phyloP scores from a whole-genome alignment of 1,140 invertebrate genomes.

The Pemphigus obesinymphae region DNA sequence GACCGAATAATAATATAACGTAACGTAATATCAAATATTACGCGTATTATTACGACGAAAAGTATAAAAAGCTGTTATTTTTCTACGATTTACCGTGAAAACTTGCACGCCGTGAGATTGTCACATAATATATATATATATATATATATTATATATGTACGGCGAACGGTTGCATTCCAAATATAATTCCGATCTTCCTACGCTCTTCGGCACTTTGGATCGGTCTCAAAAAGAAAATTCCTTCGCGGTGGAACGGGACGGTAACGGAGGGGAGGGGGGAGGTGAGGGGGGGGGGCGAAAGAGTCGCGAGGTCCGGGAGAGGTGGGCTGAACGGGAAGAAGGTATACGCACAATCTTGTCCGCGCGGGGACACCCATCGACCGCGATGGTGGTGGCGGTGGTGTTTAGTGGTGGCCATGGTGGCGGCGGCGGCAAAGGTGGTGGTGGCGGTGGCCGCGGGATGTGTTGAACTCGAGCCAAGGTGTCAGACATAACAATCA shows the following conservation, averaged over 20 bases:
- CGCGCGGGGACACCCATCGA: background rate
- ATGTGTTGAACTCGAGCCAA: slow-evolving; percentile 26
- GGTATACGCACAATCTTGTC: background rate
- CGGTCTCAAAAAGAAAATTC: slow-evolving; percentile 38
- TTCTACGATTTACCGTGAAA: background rate
- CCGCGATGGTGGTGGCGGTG: background rate
- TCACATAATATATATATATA: background rate
- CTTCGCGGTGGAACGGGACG: background rate
- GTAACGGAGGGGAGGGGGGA: background rate
- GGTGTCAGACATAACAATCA: slow-evolving; percentile 34
- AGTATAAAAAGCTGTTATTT: no score
- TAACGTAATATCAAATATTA: no score
- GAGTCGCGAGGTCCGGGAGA: background rate
- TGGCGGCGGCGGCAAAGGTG: background rate
- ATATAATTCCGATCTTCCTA: slow-evolving; percentile 31
- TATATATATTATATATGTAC: background rate
- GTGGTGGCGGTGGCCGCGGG: background rate
- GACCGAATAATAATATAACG: no score
- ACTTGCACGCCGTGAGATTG: background rate
- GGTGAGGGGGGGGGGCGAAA: background rate
- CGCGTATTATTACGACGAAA: no score
- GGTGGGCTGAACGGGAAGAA: background rate
- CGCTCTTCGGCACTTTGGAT: slow-evolving; percentile 24
- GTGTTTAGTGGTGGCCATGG: no score
- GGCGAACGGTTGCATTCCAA: slow-evolving; percentile 12